phyloP scores from a whole-genome alignment of 1,140 invertebrate genomes.

The Eulimnadia texana region DNA sequence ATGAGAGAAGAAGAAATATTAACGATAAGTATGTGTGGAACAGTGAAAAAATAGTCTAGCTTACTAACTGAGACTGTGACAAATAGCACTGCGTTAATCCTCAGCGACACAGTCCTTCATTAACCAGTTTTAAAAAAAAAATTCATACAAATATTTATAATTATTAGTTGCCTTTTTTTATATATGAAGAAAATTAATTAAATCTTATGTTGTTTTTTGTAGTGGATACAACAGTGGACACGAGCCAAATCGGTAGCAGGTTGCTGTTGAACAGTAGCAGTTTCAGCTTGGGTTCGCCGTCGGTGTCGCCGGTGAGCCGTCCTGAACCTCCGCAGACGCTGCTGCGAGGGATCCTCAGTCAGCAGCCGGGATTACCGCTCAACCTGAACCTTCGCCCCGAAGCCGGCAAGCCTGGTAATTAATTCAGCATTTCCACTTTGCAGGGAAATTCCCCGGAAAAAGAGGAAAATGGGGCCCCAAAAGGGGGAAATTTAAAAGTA shows the following conservation, averaged over 20 bases:
- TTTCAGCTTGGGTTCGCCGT: slow-evolving; percentile 13
- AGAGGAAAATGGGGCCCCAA: no score
- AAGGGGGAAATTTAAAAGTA: no score
- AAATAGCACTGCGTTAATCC: background rate
- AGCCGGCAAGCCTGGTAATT: background rate
- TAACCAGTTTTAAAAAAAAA: background rate
- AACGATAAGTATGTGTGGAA: no score
- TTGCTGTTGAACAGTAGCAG: background rate
- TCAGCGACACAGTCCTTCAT: background rate
- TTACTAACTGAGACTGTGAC: background rate
- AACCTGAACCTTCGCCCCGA: background rate
- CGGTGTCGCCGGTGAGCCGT: background rate
- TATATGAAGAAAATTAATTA: background rate
- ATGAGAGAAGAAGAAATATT: no score
- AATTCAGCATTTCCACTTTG: no score
- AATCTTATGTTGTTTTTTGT: background rate
- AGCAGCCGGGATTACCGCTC: slow-evolving; percentile 28
- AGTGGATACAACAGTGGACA: slow-evolving; percentile 15
- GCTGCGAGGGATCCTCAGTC: slow-evolving; percentile 43
- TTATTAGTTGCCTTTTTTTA: background rate
- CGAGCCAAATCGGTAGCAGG: background rate
- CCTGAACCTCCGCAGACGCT: slow-evolving; percentile 28
- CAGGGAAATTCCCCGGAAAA: no score
- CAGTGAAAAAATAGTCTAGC: no score
- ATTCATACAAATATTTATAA: background rate